Evolutionary conservation across 2,888 invertebrate genomes (phyloP).

Genomic region (Alloscopus bannaensis): DNA sequence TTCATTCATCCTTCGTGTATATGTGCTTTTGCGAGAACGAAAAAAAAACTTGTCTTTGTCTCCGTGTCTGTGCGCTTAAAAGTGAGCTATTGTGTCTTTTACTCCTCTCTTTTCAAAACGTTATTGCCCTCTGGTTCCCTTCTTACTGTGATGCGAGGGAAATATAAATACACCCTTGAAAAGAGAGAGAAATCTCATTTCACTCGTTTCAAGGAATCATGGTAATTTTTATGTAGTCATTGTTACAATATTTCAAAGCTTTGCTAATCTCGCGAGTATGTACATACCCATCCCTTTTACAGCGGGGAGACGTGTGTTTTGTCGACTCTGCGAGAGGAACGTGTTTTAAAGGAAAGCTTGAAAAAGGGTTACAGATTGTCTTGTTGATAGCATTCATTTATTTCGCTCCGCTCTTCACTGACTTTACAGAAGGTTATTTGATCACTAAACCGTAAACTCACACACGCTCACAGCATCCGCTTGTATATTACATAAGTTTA

Average conservation of each 20-base stretch:
- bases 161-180: too few relatives aligned
- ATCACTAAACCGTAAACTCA: slow-evolving; percentile 26
- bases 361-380: slow-evolving; percentile 33
- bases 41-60: too few relatives aligned
- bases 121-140: background rate
- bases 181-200: slow-evolving; percentile 16
- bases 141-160: too few relatives aligned
- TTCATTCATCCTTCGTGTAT: background rate
- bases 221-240: slow-evolving; percentile 16
- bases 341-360: too few relatives aligned
- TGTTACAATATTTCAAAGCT: slow-evolving; percentile 5
- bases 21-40: too few relatives aligned
- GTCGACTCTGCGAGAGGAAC: too few relatives aligned
- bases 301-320: too few relatives aligned
- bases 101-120: background rate
- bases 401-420: slow-evolving; percentile 36
- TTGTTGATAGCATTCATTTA: slow-evolving; percentile 39
- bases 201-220: background rate
- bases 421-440: slow-evolving; percentile 29
- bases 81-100: background rate
- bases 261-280: too few relatives aligned
- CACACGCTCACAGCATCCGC: too few relatives aligned
- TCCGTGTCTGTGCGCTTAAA: background rate
- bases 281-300: too few relatives aligned
- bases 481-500: too few relatives aligned